Conservation (phyloP, 1,140 invertebrate genomes). For the Drosophila busckii region DNA sequence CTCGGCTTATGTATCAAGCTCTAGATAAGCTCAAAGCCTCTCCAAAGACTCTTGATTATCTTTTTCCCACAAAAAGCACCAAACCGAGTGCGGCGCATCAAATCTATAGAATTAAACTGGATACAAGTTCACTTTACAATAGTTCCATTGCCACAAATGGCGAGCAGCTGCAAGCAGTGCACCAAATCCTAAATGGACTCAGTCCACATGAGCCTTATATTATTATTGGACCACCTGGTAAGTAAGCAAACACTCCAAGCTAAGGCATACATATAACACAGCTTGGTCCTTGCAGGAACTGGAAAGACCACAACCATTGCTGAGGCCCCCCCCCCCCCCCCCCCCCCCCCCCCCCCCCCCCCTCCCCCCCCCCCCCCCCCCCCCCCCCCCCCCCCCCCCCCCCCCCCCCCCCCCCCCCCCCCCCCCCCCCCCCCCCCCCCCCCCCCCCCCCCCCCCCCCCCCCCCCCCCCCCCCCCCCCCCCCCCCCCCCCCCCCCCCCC, state of each 20-base stretch:
- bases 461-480: no score
- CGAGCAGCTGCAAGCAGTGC: conserved; percentile 58
- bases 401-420: no score
- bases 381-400: no score
- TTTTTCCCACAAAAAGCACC: neutral
- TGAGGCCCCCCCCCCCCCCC: no score
- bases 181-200: conserved; percentile 51
- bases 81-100: no score
- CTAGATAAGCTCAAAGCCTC: neutral
- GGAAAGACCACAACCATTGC: conserved; percentile 89
- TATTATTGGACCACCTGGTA: conserved; percentile 70
- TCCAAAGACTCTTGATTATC: neutral
- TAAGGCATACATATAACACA: neutral
- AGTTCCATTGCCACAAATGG: conserved; percentile 36
- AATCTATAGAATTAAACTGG: no score
- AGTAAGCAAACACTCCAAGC: neutral
- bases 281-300: conserved; percentile 78
- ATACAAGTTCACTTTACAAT: conserved; percentile 27
- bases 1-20: conserved; percentile 31
- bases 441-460: no score
- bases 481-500: no score
- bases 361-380: no score
- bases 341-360: no score
- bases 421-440: no score
- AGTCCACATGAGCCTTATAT: conserved; percentile 51